These are phyloP conservation scores for Ploceus nigricollis DNA, from an alignment of 2,113 vertebrate genomes.

Conservation along the genomic window DNA sequence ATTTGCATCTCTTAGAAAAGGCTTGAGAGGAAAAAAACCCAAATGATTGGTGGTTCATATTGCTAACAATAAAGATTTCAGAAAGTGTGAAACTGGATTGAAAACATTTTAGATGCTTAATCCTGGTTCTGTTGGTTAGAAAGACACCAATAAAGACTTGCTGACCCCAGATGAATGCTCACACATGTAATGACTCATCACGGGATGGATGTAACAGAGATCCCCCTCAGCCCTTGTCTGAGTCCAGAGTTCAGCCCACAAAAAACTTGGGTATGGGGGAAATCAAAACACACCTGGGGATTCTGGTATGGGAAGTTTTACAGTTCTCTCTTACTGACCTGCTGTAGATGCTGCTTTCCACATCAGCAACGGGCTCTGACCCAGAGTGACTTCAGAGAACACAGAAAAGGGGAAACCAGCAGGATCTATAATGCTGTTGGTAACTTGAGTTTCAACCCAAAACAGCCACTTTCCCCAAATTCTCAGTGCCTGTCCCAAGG, in stretches of 20 bases:
- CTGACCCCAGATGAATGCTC: background rate
- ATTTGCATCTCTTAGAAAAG: background rate
- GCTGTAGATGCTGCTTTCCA: background rate
- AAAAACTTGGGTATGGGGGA: background rate
- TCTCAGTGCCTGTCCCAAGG: background rate
- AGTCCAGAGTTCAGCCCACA: background rate
- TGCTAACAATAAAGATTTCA: background rate
- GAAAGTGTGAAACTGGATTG: background rate
- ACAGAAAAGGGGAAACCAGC: background rate
- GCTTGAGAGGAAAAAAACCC: background rate
- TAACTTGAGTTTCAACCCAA: background rate
- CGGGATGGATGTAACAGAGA: fast-evolving
- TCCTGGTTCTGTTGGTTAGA: background rate
- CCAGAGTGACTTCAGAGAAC: background rate
- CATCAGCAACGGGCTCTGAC: background rate
- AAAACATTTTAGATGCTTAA: background rate
- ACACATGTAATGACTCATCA: background rate
- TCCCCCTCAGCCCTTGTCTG: no score
- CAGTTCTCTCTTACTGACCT: background rate
- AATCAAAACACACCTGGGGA: background rate
- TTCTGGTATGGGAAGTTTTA: background rate
- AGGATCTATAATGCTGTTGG: background rate
- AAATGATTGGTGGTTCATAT: background rate
- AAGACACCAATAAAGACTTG: background rate
- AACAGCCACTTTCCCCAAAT: no score